Evolutionary conservation across 2,888 invertebrate genomes (phyloP), one percentile per base, ranked within the genome.

Genomic region (Aromia moschata): DNA sequence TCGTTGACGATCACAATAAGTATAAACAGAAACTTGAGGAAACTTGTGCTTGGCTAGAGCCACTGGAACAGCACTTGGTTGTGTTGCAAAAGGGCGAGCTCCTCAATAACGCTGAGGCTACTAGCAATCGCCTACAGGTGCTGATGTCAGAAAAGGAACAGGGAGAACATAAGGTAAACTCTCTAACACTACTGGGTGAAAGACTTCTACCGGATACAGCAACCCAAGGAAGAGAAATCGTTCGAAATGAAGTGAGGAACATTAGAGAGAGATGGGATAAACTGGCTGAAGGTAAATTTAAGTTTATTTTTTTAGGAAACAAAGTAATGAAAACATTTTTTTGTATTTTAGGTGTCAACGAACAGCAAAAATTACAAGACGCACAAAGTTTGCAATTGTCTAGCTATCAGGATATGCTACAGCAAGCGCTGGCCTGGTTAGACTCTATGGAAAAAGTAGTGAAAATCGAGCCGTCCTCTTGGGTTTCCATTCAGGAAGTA

Each of bases 141-240:
- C 82, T 93, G 49, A 77, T 90, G 45, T 84, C 91, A 7, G 96
- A 96, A 75, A 87, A 89, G 67, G 94, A 96, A 68, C 91, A 93
- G 74, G 94, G 93, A 1, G 90, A 92, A 70, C 89, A 89, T 70
- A 88, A 92, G 70, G 84, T 97, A 25, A 86, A 87, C 52, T 86
- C 88, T 33, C 80, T 95, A 12, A 89, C 90, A 10, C 84, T 89
- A 1, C 85, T 91, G 0, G 94, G 94, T 1, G 97, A 98, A 75
- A 90, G 91, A 77, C 87, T 97, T n/a, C 85, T 95, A 61, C 93
- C 96, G 0, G 94, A 95, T 79, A 98, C 96, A 1, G 93, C 96
- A 7, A 91, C 96, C 0, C 89, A 90, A 69, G 97, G 97, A 0
- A 86, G 97, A 62, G 97, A 98, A 79, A 87, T 86, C 51, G 90